A percentile compares a stretch with the other conserved stretches of the same genome.
phyloP scores from a whole-genome alignment of 2,113 vertebrate genomes.

The Psettodes erumei region DNA sequence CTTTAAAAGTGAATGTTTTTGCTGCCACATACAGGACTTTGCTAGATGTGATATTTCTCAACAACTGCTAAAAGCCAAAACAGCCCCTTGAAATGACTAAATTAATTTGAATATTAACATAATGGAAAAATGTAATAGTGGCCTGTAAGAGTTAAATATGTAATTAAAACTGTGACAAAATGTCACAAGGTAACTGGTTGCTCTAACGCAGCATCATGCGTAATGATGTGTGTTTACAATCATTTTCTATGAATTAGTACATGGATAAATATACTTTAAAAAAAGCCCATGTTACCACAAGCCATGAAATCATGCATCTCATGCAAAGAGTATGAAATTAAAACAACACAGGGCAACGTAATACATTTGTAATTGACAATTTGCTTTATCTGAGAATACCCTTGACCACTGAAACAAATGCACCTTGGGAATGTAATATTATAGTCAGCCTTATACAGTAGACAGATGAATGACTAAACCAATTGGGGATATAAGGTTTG shows the following conservation, averaged over 20 bases:
- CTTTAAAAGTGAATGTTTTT: not conserved
- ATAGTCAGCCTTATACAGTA: conserved; percentile 3
- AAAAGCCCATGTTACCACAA: not conserved
- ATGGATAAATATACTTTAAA: not conserved
- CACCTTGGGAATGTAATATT: conserved; percentile 22
- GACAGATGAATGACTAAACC: conserved; percentile 33
- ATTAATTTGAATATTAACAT: not conserved
- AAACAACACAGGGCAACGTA: not conserved
- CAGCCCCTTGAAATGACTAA: not conserved
- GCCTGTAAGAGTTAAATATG: not conserved
- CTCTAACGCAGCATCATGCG: not conserved
- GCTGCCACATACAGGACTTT: too few relatives aligned
- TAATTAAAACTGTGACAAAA: not conserved
- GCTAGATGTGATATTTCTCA: not conserved
- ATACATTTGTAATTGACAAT: not conserved
- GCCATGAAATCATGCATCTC: not conserved
- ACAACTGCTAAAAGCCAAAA: not conserved
- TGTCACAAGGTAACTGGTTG: not conserved
- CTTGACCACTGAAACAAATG: conserved; percentile 12
- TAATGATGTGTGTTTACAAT: not conserved
- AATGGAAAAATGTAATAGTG: not conserved
- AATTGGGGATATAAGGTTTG: conserved; percentile 9
- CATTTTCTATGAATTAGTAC: not conserved
- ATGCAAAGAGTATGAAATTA: not conserved
- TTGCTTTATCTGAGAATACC: not conserved